Base-by-base conservation (phyloP, 2,888 invertebrate species). In the Andrena bucephala region DNA sequence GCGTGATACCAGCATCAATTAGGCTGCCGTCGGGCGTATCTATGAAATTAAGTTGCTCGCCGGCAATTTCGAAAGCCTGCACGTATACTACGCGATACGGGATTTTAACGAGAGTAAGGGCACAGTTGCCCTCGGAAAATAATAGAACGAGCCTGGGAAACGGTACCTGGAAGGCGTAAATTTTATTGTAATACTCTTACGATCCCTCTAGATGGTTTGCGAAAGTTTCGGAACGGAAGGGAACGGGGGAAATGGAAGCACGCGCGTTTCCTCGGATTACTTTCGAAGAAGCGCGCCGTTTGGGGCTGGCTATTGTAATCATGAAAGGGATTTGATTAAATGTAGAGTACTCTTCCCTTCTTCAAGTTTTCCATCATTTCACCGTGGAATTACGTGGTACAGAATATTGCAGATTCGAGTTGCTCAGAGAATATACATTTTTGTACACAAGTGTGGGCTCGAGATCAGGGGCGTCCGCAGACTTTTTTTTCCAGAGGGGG, bases 301-400 rank as follows among this genome's bases (percentile, higher is more conserved):
- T 10, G 5, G 42, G n/a, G 67, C 16, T 60, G 48, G 36, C 50
- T 33, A n/a, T 62, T 6, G 29, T n/a, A 20, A 36, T 8, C 27
- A 48, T 48, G 27, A 60, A 52, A 29, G 62, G 20, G 16, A 68
- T 42, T 75, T 62, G 60, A 75, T 75, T 75, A 68, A 68, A 75
- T 42, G 29, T 68, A 60, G 36, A 62, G 33, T 6, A 48, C 24
- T 57, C 3, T 57, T 24, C 27, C 20, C 6, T 48, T 2, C 16
- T 42, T 60, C 24, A 4, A 42, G 29, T 42, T 70, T 63, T 31
- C 52, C 63, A 36, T 24, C 10, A 7, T 27, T 2, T 20, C 10
- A 1, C 27, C 4, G 42, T 16, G 16, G 42, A 16, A 16, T 16
- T 42, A 1, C 42, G 42, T 42, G 16, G 16, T 42, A 16, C 16